phyloP scores from a whole-genome alignment of 2,888 invertebrate species.

The Hedya salicella region DNA sequence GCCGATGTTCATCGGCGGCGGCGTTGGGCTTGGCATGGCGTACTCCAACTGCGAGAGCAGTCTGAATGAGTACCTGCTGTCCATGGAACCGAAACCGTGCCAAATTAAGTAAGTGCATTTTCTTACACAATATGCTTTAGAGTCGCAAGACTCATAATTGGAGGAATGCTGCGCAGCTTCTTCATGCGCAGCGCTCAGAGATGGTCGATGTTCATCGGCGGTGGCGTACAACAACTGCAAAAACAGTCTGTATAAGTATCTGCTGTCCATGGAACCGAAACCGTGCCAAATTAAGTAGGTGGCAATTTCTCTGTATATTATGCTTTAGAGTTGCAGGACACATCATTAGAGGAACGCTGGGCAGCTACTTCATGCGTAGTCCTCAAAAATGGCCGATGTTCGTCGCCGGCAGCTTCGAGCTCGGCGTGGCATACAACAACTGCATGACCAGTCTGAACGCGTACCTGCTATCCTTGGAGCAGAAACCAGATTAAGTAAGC shows the following conservation, averaged over 20 bases:
- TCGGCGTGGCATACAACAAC: no score
- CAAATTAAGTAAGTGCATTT: slow-evolving; percentile 65
- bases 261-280: slow-evolving; percentile 69
- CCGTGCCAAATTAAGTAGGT: slow-evolving; percentile 71
- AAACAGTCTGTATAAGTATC: slow-evolving; percentile 72
- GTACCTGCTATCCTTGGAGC: no score
- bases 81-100: slow-evolving; percentile 71
- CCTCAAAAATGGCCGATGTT: no score
- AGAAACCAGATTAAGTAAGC: no score
- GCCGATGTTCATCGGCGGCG: slow-evolving; percentile 94
- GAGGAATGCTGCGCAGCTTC: slow-evolving; percentile 81
- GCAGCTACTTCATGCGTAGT: no score
- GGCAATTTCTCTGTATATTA: no score
- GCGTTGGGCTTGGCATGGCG: slow-evolving; percentile 96
- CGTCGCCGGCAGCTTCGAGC: no score
- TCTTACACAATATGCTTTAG: no score
- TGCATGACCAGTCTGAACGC: no score
- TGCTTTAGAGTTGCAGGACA: no score
- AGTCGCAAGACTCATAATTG: slow-evolving; percentile 72
- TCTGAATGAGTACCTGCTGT: slow-evolving; percentile 67
- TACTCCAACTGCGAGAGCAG: slow-evolving; percentile 92
- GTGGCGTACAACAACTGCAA: slow-evolving; percentile 96
- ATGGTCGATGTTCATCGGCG: slow-evolving; percentile 94
- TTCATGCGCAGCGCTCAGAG: slow-evolving; percentile 90
- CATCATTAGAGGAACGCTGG: no score